Evolutionary conservation across 2,888 invertebrate genomes (phyloP), one percentile per base, ranked within the genome.

Genomic region (Ormia ochracea): DNA sequence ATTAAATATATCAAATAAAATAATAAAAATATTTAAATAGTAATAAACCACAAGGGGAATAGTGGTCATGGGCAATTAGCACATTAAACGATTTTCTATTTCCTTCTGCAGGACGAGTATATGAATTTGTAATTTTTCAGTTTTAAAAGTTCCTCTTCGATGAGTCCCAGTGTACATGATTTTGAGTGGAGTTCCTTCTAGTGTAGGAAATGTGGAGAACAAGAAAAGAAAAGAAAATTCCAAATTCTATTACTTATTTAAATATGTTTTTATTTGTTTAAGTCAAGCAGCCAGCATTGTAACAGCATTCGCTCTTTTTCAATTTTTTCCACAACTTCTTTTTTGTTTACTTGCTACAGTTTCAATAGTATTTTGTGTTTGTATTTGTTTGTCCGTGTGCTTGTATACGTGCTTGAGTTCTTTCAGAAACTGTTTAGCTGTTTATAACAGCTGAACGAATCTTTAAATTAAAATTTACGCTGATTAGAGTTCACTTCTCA

Each of bases 391-490:
- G 19, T 9, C n/a, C 6, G n/a, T 26, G 9, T 12, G 10, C 23
- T 45, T 19, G n/a, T 12, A 19, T 33, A 21, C 4, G n/a, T 12
- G 9, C 31, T 23, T 28, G 26, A 10, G 14, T 45, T n/a, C n/a
- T 43, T 45, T 21, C 9, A 63, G 36, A 14, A 21, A n/a, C 50
- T 59, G 48, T 45, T n/a, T n/a, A 28, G 33, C 41, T 54, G 54
- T 78, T 72, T 54, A 58, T 61, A 77, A 72, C 72, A 82, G 68
- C 63, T 77, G 66, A 82, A 70, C 54, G 59, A 73, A 75, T 81
- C 38, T 75, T 81, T 65, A 82, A 83, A 83, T 82, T 82, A 78
- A 72, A 82, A 82, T 83, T 80, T 82, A 82, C 75, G 81, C 82
- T 82, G 83, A 83, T 83, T 83, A 81, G 81, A 82, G 74, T 82